Base-by-base conservation (phyloP, 2,888 invertebrate genomes). In the Oxytorus armatus region DNA sequence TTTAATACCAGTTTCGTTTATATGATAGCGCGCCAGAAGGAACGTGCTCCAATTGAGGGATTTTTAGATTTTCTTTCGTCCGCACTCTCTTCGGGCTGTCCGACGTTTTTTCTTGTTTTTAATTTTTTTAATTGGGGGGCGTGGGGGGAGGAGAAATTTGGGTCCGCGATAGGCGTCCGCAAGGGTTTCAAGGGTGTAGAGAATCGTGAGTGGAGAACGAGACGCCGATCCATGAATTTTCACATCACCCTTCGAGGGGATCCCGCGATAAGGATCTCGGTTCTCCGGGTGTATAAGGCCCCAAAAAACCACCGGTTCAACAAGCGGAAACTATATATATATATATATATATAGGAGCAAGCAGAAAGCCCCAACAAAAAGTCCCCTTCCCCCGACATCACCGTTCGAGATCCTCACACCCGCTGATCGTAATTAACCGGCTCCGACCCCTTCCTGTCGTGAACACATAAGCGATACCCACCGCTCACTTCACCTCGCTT, bases 371-470 rank as follows among this genome's bases (percentile, higher is more conserved):
- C 18, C 51, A 77, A 82, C 47, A 69, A 79, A 61, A 74, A 74
- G 18, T 49, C 82, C 92, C 92, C 92, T 92, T 92, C 84, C 82
- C 92, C 92, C 92, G 92, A 92, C 84, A 92, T 49, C 74, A 59
- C 63, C 59, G n/a, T n/a, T n/a, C n/a, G 79, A 79, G 73, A 83
- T 65, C 81, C 82, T 84, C 81, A 84, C 84, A 84, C 84, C 81
- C 81, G 59, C 42, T 42, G 74, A 80, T 82, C 77, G 77, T 80
- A 83, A 83, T 83, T 83, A 83, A 83, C 79, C 77, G 59, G 72
- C 77, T 81, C n/a, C 75, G 72, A 74, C 57, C 74, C 51, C 70
- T 70, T 80, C 59, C 74, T 68, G 72, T 80, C 76, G 70, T 72
- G 68, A 80, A 73, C 68, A 76, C 75, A 72, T 68, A 68, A 78